Evolutionary conservation across 2,888 invertebrate genomes (phyloP).

Genomic region (Tuta absoluta): DNA sequence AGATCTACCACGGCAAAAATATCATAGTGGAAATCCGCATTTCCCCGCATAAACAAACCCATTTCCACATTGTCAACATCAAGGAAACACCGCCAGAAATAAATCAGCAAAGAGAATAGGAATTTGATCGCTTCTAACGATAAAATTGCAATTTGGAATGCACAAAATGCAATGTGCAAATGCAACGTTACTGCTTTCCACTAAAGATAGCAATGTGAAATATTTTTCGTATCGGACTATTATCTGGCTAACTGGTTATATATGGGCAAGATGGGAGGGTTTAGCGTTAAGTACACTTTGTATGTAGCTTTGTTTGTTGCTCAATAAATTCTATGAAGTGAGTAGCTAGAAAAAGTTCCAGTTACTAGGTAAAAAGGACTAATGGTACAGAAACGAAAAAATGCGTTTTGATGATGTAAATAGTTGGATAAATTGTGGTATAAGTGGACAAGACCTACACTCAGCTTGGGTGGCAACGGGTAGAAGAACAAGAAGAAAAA

Average conservation of each 20-base stretch:
- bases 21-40: not conserved
- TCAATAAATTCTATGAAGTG: not conserved
- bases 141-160: constrained; percentile 67
- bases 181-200: constrained; percentile 18
- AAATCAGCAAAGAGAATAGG: constrained; percentile 50
- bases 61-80: constrained; percentile 32
- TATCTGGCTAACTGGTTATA: constrained; percentile 13
- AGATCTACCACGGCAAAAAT: not conserved
- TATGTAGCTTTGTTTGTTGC: not conserved
- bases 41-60: constrained; percentile 22
- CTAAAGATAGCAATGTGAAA: constrained; percentile 19
- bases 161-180: constrained; percentile 34
- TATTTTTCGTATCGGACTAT: constrained; percentile 12
- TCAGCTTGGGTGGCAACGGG: too few relatives aligned
- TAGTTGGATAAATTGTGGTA: too few relatives aligned
- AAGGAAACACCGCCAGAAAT: constrained; percentile 41
- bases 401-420: too few relatives aligned
- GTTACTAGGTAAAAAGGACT: too few relatives aligned
- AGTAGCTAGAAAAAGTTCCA: not conserved
- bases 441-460: too few relatives aligned
- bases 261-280: constrained; percentile 10
- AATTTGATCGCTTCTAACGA: constrained; percentile 56
- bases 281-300: not conserved
- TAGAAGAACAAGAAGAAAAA: too few relatives aligned
- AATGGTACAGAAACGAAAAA: too few relatives aligned